phyloP scores from a whole-genome alignment of 1,140 invertebrate species.

The Euschistus heros region DNA sequence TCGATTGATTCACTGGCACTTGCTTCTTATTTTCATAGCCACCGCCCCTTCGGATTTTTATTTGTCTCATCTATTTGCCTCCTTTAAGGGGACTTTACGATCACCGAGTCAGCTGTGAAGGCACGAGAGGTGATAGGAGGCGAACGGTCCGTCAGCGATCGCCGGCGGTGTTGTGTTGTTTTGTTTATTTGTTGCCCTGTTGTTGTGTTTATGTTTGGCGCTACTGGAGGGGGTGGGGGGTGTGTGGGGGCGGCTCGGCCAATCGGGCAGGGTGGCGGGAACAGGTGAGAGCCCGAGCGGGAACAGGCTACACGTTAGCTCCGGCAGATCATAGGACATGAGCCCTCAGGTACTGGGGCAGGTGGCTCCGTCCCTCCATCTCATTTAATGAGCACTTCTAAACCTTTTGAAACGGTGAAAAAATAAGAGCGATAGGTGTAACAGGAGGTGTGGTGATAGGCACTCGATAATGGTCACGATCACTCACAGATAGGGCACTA shows the following conservation, averaged over 20 bases:
- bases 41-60: not conserved
- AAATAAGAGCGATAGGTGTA: not conserved
- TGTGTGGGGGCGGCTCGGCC: not conserved
- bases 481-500: not conserved
- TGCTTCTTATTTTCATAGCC: constrained; percentile 9
- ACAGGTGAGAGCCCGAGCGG: not conserved
- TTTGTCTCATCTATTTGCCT: too few relatives aligned
- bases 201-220: constrained; percentile 16
- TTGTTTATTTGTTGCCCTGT: constrained; percentile 6
- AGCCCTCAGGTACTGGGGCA: not conserved
- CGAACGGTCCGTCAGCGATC: not conserved
- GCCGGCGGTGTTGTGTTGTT: not conserved
- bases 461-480: not conserved
- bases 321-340: not conserved
- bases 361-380: not conserved
- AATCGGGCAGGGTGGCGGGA: not conserved
- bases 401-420: not conserved
- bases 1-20: not conserved
- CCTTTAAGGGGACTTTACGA: not conserved
- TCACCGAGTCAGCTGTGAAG: not conserved
- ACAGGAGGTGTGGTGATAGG: not conserved
- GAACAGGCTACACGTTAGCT: not conserved
- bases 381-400: not conserved
- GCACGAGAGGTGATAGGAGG: not conserved
- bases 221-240: not conserved